Conservation (phyloP, 2,113 vertebrate species). For the Platichthys flesus region DNA sequence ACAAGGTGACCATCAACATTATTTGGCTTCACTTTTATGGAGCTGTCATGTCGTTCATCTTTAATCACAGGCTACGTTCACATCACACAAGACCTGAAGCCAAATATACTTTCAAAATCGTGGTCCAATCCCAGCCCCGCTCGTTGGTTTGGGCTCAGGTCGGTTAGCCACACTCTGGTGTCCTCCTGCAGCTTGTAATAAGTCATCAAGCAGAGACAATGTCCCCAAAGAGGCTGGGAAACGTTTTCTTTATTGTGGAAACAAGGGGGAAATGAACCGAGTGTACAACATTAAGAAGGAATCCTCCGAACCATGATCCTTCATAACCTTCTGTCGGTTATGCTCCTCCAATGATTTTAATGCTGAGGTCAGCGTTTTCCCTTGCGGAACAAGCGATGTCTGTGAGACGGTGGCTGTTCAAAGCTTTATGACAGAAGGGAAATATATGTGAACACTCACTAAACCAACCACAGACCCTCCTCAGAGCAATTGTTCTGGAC, state of each 20-base stretch:
- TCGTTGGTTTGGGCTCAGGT: too few relatives aligned
- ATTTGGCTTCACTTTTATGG: too few relatives aligned
- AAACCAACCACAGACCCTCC: constrained; percentile 1
- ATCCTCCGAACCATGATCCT: not conserved
- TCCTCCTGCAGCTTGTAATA: too few relatives aligned
- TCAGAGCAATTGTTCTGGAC: constrained; percentile 43
- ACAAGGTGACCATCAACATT: too few relatives aligned
- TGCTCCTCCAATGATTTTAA: constrained; percentile 2
- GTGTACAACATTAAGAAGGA: too few relatives aligned
- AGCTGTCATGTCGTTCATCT: too few relatives aligned
- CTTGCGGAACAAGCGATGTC: too few relatives aligned
- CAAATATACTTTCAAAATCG: too few relatives aligned
- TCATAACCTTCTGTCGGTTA: not conserved
- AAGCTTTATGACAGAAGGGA: constrained; percentile 1
- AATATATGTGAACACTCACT: not conserved
- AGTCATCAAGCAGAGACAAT: not conserved
- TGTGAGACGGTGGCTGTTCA: not conserved
- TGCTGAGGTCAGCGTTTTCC: not conserved
- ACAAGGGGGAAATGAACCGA: not conserved
- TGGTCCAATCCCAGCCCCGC: too few relatives aligned
- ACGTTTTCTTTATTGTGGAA: not conserved
- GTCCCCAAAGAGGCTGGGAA: not conserved
- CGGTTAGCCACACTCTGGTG: too few relatives aligned
- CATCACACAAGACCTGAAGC: too few relatives aligned
- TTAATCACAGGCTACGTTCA: too few relatives aligned